Evolutionary conservation across 2,888 invertebrate genomes (phyloP).

Genomic region (Agriopis marginaria): DNA sequence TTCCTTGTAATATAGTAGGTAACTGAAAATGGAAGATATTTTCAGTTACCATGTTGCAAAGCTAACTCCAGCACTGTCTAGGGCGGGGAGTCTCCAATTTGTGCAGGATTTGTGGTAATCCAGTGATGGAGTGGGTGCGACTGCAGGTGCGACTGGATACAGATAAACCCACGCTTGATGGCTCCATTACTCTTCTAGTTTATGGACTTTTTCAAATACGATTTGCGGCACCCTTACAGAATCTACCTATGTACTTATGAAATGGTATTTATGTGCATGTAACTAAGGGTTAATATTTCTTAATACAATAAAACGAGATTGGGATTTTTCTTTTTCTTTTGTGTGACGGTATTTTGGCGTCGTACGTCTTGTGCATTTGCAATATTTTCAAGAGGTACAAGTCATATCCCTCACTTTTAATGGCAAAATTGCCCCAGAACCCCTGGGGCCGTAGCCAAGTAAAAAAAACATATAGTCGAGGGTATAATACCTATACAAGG

Average conservation of each 20-base stretch:
- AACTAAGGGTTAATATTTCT: too few species aligned
- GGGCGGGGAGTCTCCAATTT: slow-evolving; percentile 25
- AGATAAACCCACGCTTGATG: slow-evolving; percentile 28
- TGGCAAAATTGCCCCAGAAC: too few species aligned
- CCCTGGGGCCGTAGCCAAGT: too few species aligned
- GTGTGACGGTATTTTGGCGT: not conserved
- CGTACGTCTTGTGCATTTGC: not conserved
- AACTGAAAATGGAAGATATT: too few species aligned
- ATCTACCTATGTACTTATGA: too few species aligned
- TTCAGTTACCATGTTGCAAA: not conserved
- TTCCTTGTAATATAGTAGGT: too few species aligned
- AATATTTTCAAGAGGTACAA: not conserved
- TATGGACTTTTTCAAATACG: slow-evolving; percentile 1
- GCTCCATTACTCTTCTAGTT: slow-evolving; percentile 30
- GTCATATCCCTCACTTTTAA: too few species aligned
- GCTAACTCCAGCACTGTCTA: not conserved
- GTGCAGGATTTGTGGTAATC: slow-evolving; percentile 28
- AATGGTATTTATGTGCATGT: too few species aligned
- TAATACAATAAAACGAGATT: too few species aligned
- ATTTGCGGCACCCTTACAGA: too few species aligned
- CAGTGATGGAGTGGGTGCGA: slow-evolving; percentile 24
- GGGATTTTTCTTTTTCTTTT: not conserved
- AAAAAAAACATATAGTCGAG: too few species aligned
- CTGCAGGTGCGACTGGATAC: slow-evolving; percentile 18
- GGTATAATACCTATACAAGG: too few species aligned